phyloP scores from a whole-genome alignment of 2,888 invertebrate genomes.

The Macrophya annulata region DNA sequence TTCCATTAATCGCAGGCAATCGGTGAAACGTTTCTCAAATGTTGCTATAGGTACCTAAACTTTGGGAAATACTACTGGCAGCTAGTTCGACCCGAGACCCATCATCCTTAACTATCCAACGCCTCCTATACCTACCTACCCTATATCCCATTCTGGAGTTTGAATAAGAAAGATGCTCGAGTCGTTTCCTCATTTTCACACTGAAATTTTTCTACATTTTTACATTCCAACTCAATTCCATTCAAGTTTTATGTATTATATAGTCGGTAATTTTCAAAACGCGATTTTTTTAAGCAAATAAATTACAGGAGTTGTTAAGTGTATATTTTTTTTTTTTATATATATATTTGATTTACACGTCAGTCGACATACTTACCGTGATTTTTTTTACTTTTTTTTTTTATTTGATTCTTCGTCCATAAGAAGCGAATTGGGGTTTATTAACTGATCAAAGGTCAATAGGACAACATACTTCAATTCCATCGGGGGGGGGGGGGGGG shows the following conservation, averaged over 20 bases:
- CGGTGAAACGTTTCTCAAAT: background rate
- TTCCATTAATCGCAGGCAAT: slow-evolving; percentile 20
- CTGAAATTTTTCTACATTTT: background rate
- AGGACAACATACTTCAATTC: no score
- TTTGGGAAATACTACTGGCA: background rate
- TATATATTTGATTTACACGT: background rate
- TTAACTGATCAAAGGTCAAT: no score
- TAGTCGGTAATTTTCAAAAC: background rate
- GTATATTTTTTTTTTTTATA: no score
- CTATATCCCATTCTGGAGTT: background rate
- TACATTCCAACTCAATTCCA: background rate
- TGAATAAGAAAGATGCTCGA: background rate
- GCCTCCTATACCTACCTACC: background rate
- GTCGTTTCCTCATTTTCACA: background rate
- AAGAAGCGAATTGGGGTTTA: no score
- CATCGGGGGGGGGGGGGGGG: no score
- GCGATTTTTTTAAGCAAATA: background rate
- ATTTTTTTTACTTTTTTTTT: no score
- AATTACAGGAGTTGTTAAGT: background rate
- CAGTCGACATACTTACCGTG: background rate
- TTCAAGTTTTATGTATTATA: background rate
- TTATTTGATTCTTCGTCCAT: background rate
- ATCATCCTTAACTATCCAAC: background rate
- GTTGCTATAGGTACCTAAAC: background rate
- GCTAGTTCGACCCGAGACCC: background rate